Evolutionary conservation across 2,113 vertebrate genomes (phyloP).

Genomic region (Otolemur garnettii): DNA sequence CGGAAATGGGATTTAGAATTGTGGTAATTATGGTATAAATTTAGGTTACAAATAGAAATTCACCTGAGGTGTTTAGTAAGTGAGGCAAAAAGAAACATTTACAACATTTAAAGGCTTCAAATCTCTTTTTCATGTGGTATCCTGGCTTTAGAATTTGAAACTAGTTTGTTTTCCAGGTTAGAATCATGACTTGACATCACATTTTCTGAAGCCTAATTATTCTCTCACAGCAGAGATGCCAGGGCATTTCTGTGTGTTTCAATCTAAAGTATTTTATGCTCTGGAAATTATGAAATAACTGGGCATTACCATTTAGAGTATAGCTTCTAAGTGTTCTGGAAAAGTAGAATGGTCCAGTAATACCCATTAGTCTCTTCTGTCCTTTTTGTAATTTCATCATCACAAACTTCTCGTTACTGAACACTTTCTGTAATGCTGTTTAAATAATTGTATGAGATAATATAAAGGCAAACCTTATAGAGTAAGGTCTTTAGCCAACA

Average conservation of each 20-base stretch:
- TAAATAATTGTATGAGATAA: background rate
- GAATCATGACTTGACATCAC: background rate
- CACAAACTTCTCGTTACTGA: background rate
- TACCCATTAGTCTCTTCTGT: background rate
- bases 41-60: slow-evolving; percentile 58
- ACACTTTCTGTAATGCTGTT: background rate
- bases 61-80: slow-evolving; percentile 31
- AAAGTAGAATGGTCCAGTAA: background rate
- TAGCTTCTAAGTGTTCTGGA: background rate
- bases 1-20: slow-evolving; percentile 3
- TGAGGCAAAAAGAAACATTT: slow-evolving; percentile 15
- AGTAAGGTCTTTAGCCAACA: background rate
- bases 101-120: background rate
- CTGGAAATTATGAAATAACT: background rate
- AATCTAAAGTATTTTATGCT: background rate
- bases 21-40: slow-evolving; percentile 34
- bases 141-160: background rate
- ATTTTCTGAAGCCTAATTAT: background rate
- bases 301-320: background rate
- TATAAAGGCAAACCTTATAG: background rate
- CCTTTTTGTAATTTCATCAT: background rate
- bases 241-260: background rate
- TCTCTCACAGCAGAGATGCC: background rate
- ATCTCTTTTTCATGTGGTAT: background rate
- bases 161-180: background rate